phyloP scores from a whole-genome alignment of 64 coral and sea anemone species.

The Stichodactyla mertensii region DNA sequence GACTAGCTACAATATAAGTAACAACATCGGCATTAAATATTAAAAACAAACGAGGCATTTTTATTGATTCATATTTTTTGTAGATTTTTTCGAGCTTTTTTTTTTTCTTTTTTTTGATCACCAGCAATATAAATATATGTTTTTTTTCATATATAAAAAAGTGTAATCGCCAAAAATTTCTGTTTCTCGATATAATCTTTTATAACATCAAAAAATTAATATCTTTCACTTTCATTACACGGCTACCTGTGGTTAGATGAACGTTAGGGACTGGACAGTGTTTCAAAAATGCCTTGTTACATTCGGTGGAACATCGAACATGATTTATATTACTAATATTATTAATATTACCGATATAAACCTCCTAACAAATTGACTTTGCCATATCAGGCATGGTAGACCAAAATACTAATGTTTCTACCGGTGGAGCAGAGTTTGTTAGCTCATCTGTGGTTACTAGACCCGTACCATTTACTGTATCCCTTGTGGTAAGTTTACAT shows the following conservation, averaged over 20 bases:
- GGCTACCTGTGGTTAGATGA: too few species aligned
- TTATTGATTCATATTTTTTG: background rate
- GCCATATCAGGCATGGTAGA: background rate
- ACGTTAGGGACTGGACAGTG: too few species aligned
- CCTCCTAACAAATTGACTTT: background rate
- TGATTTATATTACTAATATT: background rate
- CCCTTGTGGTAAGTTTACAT: slow-evolving; percentile 3
- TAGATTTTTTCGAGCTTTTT: background rate
- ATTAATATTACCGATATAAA: background rate
- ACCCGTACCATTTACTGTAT: slow-evolving; percentile 15
- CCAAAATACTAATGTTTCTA: background rate
- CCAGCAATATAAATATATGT: too few species aligned
- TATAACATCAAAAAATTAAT: too few species aligned
- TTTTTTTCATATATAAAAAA: too few species aligned
- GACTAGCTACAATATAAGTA: background rate
- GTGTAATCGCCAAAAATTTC: too few species aligned
- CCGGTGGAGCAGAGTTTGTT: background rate
- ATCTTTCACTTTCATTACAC: too few species aligned
- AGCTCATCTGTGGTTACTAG: background rate
- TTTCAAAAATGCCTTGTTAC: too few species aligned
- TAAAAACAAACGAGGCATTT: background rate
- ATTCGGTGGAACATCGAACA: too few species aligned
- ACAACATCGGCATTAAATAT: background rate
- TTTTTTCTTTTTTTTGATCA: too few species aligned
- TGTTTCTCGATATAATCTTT: too few species aligned